Evolutionary conservation across 2,888 invertebrate species (phyloP), one percentile per base, ranked within the genome.

Genomic region (Eumacrocentrus americanus): DNA sequence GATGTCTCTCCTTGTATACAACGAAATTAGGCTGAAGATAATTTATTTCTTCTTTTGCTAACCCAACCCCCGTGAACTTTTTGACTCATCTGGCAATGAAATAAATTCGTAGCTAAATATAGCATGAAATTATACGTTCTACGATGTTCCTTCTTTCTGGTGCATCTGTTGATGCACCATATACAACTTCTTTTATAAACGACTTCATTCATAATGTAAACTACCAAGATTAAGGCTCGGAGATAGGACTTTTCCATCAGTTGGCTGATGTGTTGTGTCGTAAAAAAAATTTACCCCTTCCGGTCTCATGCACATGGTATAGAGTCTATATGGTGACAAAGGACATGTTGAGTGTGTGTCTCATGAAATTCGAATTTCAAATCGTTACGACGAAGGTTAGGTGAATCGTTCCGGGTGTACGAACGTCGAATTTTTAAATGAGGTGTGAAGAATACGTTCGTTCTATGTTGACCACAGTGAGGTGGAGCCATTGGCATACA

Each of bases 381-480:
- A 42, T 18, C 42, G 20, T 18, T 14, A 16, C 20, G 18, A 42
- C 5, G 5, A 20, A 42, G 42, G 42, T 11, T 42, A 42, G 18
- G 16, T 14, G 7, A 42, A 18, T 42, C 42, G 42, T 42, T 14
- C 9, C 34, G 16, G 12, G 25, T 25, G 14, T 40, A 57, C 37
- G 54, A 53, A 50, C 29, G 37, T 59, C n/a, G 46, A 62, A 58
- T 59, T 50, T 42, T 46, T 51, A 62, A 59, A 62, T 42, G 47
- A 55, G 44, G 58, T 58, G 55, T 46, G 35, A 61, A 61, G 51
- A 56, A 63, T 46, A 47, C 18, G 14, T 42, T 16, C 18, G n/a
- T 42, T 4, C 42, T 42, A 42, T 18, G 16, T 42, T 42, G 20
- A 42, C 18, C 42, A 42, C 42, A 42, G 11, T 11, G 16, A 42